A percentile compares a stretch with the other conserved stretches of the same genome.
phyloP scores from a whole-genome alignment of 1,140 invertebrate genomes.

The Babylonia areolata region DNA sequence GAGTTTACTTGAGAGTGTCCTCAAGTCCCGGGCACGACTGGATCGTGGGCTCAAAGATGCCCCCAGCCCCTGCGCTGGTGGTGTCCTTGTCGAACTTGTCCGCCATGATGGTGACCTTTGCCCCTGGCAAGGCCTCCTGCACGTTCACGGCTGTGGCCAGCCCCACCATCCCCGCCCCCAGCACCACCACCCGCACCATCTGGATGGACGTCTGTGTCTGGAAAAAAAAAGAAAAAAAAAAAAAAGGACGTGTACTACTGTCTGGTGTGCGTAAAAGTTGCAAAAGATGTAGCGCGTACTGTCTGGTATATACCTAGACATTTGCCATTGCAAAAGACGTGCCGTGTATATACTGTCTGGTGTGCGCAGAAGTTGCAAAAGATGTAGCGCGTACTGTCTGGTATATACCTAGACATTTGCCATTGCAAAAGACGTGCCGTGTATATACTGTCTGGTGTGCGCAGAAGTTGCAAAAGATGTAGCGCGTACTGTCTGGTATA shows the following conservation, averaged over 20 bases:
- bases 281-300: too few species aligned
- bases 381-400: too few species aligned
- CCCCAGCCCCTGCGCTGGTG: constrained; percentile 90
- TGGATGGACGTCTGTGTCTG: not conserved
- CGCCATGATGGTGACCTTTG: constrained; percentile 85
- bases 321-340: too few species aligned
- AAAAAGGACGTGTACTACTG: not conserved
- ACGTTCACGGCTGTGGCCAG: constrained; percentile 77
- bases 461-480: too few species aligned
- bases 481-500: too few species aligned
- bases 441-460: too few species aligned
- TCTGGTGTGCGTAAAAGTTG: too few species aligned
- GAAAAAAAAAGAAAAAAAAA: not conserved
- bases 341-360: too few species aligned
- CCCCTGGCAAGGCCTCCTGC: constrained; percentile 82
- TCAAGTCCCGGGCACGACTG: constrained; percentile 36
- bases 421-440: too few species aligned
- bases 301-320: too few species aligned
- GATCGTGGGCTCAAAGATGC: constrained; percentile 86
- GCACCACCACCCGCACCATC: constrained; percentile 59
- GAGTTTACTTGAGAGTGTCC: constrained; percentile 42
- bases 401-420: too few species aligned
- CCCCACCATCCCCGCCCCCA: constrained; percentile 74
- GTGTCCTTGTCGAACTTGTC: constrained; percentile 87
- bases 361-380: too few species aligned